Conservation (phyloP, 1,140 invertebrate species). For the Musca vetustissima region DNA sequence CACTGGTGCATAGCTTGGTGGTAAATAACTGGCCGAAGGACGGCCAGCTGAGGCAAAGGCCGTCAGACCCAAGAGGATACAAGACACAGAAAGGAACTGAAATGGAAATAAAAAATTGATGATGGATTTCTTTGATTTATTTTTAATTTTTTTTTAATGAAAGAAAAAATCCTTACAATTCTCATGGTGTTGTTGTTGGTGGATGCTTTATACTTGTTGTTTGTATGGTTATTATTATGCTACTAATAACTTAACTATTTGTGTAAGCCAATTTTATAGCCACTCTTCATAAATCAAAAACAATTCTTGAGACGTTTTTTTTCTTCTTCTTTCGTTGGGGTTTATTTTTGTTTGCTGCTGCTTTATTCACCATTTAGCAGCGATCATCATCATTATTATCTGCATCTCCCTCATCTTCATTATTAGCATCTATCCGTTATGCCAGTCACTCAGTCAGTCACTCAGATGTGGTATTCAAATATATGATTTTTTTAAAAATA, state of each 20-base stretch:
- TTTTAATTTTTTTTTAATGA: neutral
- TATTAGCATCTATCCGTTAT: too few relatives aligned
- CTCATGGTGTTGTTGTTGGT: constrained; percentile 5
- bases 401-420: too few relatives aligned
- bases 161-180: constrained; percentile 9
- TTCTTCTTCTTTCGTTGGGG: neutral
- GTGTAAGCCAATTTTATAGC: constrained; percentile 14
- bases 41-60: neutral
- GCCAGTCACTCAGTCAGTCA: too few relatives aligned
- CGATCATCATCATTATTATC: too few relatives aligned
- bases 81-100: constrained; percentile 5
- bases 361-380: neutral
- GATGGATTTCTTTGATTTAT: neutral
- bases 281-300: constrained; percentile 17
- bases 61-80: neutral
- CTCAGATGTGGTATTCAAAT: too few relatives aligned
- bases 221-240: neutral
- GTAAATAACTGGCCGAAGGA: constrained; percentile 37
- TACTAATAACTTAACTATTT: neutral
- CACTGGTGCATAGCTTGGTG: constrained; percentile 25
- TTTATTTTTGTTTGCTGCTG: neutral
- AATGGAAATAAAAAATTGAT: neutral
- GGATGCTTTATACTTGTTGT: constrained; percentile 1
- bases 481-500: too few relatives aligned
- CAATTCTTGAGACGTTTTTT: constrained; percentile 3